phyloP scores from a whole-genome alignment of 1,140 invertebrate species.

The Adelges cooleyi region DNA sequence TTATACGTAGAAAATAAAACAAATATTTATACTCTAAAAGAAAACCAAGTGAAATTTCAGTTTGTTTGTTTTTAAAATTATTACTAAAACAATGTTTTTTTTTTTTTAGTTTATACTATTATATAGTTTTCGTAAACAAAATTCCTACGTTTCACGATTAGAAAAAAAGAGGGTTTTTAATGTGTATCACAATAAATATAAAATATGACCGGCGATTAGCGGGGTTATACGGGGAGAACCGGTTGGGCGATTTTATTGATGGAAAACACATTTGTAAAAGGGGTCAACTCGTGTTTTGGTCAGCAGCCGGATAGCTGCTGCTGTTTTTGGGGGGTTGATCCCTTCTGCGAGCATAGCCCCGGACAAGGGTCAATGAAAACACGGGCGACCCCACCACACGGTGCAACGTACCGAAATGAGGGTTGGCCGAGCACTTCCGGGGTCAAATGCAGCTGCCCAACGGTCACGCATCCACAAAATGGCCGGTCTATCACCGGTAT shows the following conservation, averaged over 20 bases:
- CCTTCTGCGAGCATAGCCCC: not conserved
- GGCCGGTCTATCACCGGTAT: not conserved
- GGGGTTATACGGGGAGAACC: not conserved
- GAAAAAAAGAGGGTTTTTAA: too few relatives aligned
- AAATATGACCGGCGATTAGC: not conserved
- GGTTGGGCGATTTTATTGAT: not conserved
- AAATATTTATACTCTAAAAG: too few relatives aligned
- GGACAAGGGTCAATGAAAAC: constrained; percentile 26
- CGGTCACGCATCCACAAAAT: constrained; percentile 10
- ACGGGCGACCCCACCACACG: constrained; percentile 6
- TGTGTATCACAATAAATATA: too few relatives aligned
- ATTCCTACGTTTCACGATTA: too few relatives aligned
- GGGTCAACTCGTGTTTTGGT: constrained; percentile 20
- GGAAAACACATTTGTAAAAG: not conserved
- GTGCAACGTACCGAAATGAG: not conserved
- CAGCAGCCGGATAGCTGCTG: not conserved
- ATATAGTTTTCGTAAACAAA: too few relatives aligned
- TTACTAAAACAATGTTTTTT: too few relatives aligned
- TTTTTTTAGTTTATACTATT: too few relatives aligned
- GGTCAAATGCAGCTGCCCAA: constrained; percentile 15
- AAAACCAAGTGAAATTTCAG: too few relatives aligned
- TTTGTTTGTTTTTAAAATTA: too few relatives aligned
- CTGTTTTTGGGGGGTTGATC: too few relatives aligned
- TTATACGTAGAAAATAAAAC: too few relatives aligned
- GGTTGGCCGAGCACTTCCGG: constrained; percentile 20